Evolutionary conservation across 2,888 invertebrate species (phyloP).

Genomic region (Slavum lentiscoides): DNA sequence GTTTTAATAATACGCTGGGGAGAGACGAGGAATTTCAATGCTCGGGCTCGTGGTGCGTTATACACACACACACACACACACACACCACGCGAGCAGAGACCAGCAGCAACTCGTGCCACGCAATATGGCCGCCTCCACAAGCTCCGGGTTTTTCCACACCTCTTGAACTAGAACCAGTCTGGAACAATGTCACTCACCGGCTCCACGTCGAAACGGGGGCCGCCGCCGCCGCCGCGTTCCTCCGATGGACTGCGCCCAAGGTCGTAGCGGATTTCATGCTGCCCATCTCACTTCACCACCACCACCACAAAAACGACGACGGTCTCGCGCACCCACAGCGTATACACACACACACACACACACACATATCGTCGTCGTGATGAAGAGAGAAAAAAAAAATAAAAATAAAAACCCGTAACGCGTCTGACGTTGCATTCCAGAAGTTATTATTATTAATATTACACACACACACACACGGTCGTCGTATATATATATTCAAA

Average conservation of each 20-base stretch:
- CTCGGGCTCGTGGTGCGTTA: constrained; percentile 2
- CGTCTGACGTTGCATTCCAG: constrained; percentile 48
- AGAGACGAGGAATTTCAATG: constrained; percentile 28
- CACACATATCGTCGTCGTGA: neutral
- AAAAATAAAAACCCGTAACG: constrained; percentile 44
- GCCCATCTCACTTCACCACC: constrained; percentile 19
- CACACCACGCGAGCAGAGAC: neutral
- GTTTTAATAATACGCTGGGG: neutral
- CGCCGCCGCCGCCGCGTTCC: constrained; percentile 33
- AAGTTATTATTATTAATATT: constrained; percentile 25
- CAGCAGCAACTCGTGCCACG: constrained; percentile 47
- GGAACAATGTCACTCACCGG: constrained; percentile 51
- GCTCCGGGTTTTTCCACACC: constrained; percentile 50
- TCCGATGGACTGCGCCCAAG: constrained; percentile 47
- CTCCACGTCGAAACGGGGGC: constrained; percentile 5
- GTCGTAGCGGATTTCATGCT: constrained; percentile 43
- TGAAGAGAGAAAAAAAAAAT: constrained; percentile 1
- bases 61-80: neutral
- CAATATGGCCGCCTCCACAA: constrained; percentile 53
- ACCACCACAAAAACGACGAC: neutral
- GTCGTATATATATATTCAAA: constrained; percentile 8
- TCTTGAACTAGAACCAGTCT: constrained; percentile 49
- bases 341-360: neutral
- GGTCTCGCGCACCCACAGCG: constrained; percentile 31
- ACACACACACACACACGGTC: neutral